Evolutionary conservation across 2,888 invertebrate species (phyloP).

Genomic region (Coelinius sp.): DNA sequence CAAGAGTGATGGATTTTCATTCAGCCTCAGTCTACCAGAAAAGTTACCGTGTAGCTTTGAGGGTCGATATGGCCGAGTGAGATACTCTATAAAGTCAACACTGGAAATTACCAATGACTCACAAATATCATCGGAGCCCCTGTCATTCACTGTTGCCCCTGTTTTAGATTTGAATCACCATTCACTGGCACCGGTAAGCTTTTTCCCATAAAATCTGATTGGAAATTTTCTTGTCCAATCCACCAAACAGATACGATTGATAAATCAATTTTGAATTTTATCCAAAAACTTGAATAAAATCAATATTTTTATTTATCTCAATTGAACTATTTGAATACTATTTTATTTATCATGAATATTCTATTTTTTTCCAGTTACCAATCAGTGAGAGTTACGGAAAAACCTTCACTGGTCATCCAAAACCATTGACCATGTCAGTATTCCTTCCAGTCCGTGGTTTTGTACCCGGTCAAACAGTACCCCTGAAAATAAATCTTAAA

Average conservation of each 20-base stretch:
- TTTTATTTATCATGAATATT: too few species aligned
- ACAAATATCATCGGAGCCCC: constrained; percentile 52
- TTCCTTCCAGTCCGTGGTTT: constrained; percentile 64
- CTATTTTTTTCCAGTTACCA: constrained; percentile 55
- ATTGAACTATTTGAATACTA: too few species aligned
- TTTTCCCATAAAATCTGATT: not conserved
- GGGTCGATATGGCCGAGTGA: constrained; percentile 69
- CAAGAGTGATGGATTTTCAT: constrained; percentile 66
- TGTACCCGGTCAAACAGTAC: constrained; percentile 67
- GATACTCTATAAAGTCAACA: constrained; percentile 70
- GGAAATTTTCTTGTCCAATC: not conserved
- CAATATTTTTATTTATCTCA: too few species aligned
- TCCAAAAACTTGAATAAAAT: too few species aligned
- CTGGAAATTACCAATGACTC: constrained; percentile 62
- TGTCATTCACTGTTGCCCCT: constrained; percentile 72
- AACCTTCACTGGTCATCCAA: constrained; percentile 59
- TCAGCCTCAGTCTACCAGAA: constrained; percentile 69
- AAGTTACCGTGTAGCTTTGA: constrained; percentile 69
- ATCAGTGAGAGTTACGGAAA: constrained; percentile 57
- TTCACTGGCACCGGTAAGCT: constrained; percentile 61
- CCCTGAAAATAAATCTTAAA: constrained; percentile 58
- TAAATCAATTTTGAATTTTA: too few species aligned
- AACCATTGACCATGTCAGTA: constrained; percentile 58
- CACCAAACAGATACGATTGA: not conserved
- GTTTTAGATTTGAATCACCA: constrained; percentile 71